A percentile compares a stretch with the other conserved stretches of the same genome.
phyloP scores from a whole-genome alignment of 2,113 vertebrate genomes.

The Seriola aureovittata region DNA sequence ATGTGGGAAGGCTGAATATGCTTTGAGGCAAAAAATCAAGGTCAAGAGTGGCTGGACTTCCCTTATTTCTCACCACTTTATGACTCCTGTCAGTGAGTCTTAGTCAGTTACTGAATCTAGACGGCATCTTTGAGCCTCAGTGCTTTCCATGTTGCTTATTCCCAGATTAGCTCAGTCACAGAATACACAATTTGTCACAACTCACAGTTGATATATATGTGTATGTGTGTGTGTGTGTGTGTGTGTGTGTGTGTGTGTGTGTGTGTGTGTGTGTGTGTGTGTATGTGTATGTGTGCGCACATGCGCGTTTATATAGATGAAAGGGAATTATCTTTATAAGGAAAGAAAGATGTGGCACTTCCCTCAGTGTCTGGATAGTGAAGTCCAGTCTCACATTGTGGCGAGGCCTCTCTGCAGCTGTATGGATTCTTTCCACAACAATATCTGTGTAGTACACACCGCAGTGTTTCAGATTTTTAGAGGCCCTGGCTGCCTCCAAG shows the following conservation, averaged over 20 bases:
- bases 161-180: slow-evolving; percentile 23
- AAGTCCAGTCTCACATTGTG: slow-evolving; percentile 11
- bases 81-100: slow-evolving; percentile 1
- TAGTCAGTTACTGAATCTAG: slow-evolving; percentile 21
- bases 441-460: too few species aligned
- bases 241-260: neutral
- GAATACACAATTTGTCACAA: slow-evolving; percentile 22
- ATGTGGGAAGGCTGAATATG: neutral
- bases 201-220: neutral
- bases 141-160: slow-evolving; percentile 33
- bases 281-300: neutral
- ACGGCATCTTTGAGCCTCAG: slow-evolving; percentile 11
- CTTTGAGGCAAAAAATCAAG: slow-evolving; percentile 10
- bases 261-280: neutral
- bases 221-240: neutral
- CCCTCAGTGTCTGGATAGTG: neutral
- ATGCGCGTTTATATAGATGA: slow-evolving; percentile 4
- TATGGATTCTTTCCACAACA: neutral
- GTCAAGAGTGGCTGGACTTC: neutral
- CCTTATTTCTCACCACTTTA: neutral
- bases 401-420: neutral
- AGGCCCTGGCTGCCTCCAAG: too few species aligned
- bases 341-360: slow-evolving; percentile 1
- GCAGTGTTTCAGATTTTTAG: neutral
- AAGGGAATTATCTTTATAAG: neutral